Base-by-base conservation (phyloP, 2,113 vertebrate species). In the Rhipidura dahli region DNA sequence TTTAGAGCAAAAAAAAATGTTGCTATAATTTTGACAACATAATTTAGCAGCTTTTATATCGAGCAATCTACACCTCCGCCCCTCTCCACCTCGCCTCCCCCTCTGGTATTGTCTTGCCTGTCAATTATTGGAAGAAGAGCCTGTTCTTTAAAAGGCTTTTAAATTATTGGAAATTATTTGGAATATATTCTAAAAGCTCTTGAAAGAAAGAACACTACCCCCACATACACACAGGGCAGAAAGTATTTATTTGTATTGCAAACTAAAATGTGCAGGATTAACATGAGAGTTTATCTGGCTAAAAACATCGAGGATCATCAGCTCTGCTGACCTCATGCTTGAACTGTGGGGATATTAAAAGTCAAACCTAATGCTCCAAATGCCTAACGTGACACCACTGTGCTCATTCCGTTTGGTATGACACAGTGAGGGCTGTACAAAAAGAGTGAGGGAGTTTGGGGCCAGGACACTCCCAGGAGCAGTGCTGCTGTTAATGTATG, bases 21-120 rank as follows among this genome's bases (percentile, higher is more conserved):
- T 98, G 81, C 92, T 97, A 73, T 97, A 98, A 97, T 97, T 98
- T 97, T 97, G 96, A 98, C 97, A 98, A 98, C 95, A 97, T 98
- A 98, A 98, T 96, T 95, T 97, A 97, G 89, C 97, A 94, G 96
- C 95, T 97, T 97, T 97, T 97, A 97, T 97, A 96, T 87, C 89
- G 90, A 98, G 89, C 96, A 97, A 97, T 98, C 96, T 96, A 97
- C 83, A 97, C 96, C 97, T 97, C 97, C 95, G 37, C 96, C 96
- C 96, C 94, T 96, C 89, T 97, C 96, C 91, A 97, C 93, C 94
- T 97, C 37, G 3, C 96, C 97, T 97, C 96, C 95, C 97, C 91
- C 94, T 79, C 90, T 91, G 68, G 90, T 97, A 97, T 96, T 97
- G 95, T 98, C 97, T 96, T 97, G 94, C 81, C 96, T 98, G 97